phyloP scores from a whole-genome alignment of 2,113 vertebrate species.

The Orthochromis indermauri region DNA sequence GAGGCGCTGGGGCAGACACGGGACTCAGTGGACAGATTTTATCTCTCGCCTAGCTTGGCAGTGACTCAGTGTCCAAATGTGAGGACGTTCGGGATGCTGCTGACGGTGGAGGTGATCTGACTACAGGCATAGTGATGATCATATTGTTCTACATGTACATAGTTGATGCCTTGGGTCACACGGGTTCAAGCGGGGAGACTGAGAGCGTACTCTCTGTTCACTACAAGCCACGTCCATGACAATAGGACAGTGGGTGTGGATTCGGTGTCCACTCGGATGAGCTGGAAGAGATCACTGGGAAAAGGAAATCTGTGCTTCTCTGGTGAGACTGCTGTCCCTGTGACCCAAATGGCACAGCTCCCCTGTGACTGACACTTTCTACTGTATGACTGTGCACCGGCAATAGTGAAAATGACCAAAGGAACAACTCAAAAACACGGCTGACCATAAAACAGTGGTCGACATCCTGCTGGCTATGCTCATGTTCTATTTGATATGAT shows the following conservation, averaged over 20 bases:
- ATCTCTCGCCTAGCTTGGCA: neutral
- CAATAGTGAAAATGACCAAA: neutral
- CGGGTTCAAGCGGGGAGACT: neutral
- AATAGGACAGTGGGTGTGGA: slow-evolving; percentile 17
- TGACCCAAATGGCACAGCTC: neutral
- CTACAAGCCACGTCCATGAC: slow-evolving; percentile 28
- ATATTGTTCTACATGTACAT: neutral
- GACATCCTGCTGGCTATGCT: neutral
- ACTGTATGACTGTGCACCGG: neutral
- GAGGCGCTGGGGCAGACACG: neutral
- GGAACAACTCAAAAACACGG: fast-evolving
- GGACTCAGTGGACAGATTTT: neutral
- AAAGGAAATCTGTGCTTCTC: fast-evolving
- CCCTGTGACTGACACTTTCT: fast-evolving
- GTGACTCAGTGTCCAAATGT: neutral
- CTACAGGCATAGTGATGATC: neutral
- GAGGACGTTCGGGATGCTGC: neutral
- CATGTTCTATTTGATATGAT: neutral
- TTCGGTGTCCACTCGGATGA: neutral
- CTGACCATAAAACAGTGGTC: neutral
- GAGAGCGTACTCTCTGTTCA: neutral
- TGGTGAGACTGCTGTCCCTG: neutral
- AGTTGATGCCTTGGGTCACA: neutral
- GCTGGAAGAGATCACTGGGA: neutral
- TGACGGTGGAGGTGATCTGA: neutral